Evolutionary conservation across 37 sponge, comb jelly and placozoan genomes (phyloP), one percentile per base, ranked within the genome.

Genomic region (Crambe crambe): DNA sequence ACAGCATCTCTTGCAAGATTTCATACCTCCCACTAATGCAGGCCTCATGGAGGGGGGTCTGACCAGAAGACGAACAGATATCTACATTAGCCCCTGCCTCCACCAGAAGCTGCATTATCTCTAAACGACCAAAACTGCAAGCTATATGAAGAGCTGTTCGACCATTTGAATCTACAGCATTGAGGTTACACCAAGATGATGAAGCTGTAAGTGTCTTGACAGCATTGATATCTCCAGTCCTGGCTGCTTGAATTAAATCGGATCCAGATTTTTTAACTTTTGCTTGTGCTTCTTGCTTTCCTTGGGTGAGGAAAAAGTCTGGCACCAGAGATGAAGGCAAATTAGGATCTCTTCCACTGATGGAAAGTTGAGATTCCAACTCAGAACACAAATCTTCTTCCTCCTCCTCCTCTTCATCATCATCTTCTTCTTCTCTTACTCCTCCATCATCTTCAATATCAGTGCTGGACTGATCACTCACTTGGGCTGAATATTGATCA

Each of bases 41-140:
- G 30, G 94, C 94, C 69, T 89, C 94, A 56, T 89, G 90, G 32
- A 93, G 83, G 3, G 94, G 84, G 1, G 94, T 89, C 64, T 85
- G 61, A 1, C 85, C 85, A 0, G 58, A 38, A 60, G 2, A 34
- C 20, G 88, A 84, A 47, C 75, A 38, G 3, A 73, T 73, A 73
- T 87, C 85, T 26, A 79, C 65, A 43, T 77, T 37, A 6, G 67
- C 40, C 1, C 93, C 93, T 36, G 63, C 41, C 30, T 74, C 60
- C 8, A 92, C 23, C 8, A 92, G 76, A 8, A 88, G 63, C 57
- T 67, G 12, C 41, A 84, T 89, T 2, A 84, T 61, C 20, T 79
- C 81, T 12, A 84, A 21, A 18, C 62, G 80, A 35, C 90, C 90
- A 61, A 81, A 68, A 60, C 70, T 71, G 63, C 85, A 84, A 18